Conservation (phyloP, 1,140 invertebrate genomes). For the Tetramorium alpestre region DNA sequence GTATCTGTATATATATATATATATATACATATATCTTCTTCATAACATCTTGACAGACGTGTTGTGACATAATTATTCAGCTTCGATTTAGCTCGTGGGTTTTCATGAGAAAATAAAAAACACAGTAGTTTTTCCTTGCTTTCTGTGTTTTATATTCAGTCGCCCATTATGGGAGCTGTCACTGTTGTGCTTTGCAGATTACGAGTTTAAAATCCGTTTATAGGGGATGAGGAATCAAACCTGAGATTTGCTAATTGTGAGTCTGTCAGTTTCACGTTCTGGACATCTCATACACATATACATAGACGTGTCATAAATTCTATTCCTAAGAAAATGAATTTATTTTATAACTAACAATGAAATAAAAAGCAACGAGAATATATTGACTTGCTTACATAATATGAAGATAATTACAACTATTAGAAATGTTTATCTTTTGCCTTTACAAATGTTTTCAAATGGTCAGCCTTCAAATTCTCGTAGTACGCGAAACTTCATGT, state of each 20-base stretch:
- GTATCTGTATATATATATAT: neutral
- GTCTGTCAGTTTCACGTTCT: neutral
- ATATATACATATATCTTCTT: neutral
- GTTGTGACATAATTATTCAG: constrained; percentile 2
- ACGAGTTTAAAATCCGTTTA: neutral
- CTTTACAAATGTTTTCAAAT: no score
- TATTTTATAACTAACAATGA: no score
- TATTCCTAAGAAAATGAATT: no score
- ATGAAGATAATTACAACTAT: no score
- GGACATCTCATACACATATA: no score
- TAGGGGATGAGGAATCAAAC: neutral
- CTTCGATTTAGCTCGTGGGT: neutral
- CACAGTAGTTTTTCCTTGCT: neutral
- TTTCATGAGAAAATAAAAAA: neutral
- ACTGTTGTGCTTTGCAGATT: neutral
- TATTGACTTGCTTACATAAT: no score
- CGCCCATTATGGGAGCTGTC: neutral
- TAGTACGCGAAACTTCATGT: no score
- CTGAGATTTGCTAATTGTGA: neutral
- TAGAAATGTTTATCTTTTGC: no score
- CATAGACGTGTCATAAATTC: no score
- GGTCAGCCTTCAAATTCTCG: no score
- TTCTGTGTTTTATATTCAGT: neutral
- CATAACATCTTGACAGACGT: neutral
- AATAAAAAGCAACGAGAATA: no score